Conservation (phyloP, 2,888 invertebrate genomes). For the Creontiades dilutus region DNA sequence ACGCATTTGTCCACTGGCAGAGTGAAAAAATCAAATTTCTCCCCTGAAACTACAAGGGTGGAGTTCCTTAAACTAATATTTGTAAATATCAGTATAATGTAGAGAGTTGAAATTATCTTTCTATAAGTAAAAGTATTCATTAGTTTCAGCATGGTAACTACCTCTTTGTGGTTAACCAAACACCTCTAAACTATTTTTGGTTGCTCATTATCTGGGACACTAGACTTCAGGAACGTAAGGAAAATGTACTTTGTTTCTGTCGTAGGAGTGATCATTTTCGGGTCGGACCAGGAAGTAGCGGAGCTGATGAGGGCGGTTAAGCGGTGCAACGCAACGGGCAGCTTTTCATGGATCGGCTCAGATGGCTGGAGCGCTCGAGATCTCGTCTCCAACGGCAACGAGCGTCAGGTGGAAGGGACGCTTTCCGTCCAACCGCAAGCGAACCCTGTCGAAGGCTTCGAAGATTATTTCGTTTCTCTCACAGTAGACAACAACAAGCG, state of each 20-base stretch:
- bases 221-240: too few species aligned
- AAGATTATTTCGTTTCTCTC: conserved; percentile 90
- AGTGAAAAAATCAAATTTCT: too few species aligned
- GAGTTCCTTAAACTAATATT: too few species aligned
- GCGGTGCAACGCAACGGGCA: conserved; percentile 91
- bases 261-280: conserved; percentile 95
- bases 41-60: too few species aligned
- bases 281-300: conserved; percentile 97
- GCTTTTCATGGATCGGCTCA: conserved; percentile 97
- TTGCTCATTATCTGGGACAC: too few species aligned
- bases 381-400: conserved; percentile 83
- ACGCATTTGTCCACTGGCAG: too few species aligned
- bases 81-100: too few species aligned
- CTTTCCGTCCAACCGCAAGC: conserved; percentile 96
- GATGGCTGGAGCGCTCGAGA: conserved; percentile 97
- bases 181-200: too few species aligned
- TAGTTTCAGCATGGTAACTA: too few species aligned
- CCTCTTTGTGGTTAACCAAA: too few species aligned
- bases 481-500: conserved; percentile 92
- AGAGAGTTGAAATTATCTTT: too few species aligned
- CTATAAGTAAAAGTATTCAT: too few species aligned
- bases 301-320: conserved; percentile 96
- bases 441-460: conserved; percentile 91
- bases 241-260: not conserved
- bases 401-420: conserved; percentile 93